Evolutionary conservation across 2,797 vertebrate species (phyloP), one percentile per base, ranked within the genome.

Genomic region (Pseudotriccus pelzelni): DNA sequence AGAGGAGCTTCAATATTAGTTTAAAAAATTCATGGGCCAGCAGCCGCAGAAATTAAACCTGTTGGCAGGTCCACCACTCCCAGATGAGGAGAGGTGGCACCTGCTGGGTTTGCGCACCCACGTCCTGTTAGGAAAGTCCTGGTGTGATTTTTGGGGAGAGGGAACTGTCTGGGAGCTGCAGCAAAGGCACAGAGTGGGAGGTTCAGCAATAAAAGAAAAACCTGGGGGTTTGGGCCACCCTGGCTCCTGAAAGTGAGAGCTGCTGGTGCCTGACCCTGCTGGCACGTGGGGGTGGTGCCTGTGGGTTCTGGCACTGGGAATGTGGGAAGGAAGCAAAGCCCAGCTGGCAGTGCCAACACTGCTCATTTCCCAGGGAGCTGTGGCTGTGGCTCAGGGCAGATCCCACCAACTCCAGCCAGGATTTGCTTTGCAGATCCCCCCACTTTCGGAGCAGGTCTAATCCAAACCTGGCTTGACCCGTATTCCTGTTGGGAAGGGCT

Each of bases 401-500:
- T 28, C 80, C 20, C 6, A 2, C 3, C 6, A 4, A 19, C 23
- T 27, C 8, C 79, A 75, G 62, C 24, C 34, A 5, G 22, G 6
- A 2, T 22, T 20, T 44, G 52, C 53, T 8, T 37, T 37, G 47
- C 7, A 19, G 12, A 73, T 5, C 55, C 73, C 37, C 30, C 55
- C n/a, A 12, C 1, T 1, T 41, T 20, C 7, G 32, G 17, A 36
- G 68, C 41, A 17, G 19, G 1, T 14, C 37, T n/a, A 2, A 22
- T 14, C 28, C 6, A 5, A 10, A 6, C 2, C 10, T 9, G 15
- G 4, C 11, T 36, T 11, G 36, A 28, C 23, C 19, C 47, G 1
- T 2, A 23, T n/a, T 44, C 70, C 52, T 7, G 21, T 1, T 14
- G 4, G 47, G 44, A 75, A 39, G 12, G 27, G 44, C 82, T 67